Base-by-base conservation (phyloP, 2,888 invertebrate genomes). In the Theristus sp. region DNA sequence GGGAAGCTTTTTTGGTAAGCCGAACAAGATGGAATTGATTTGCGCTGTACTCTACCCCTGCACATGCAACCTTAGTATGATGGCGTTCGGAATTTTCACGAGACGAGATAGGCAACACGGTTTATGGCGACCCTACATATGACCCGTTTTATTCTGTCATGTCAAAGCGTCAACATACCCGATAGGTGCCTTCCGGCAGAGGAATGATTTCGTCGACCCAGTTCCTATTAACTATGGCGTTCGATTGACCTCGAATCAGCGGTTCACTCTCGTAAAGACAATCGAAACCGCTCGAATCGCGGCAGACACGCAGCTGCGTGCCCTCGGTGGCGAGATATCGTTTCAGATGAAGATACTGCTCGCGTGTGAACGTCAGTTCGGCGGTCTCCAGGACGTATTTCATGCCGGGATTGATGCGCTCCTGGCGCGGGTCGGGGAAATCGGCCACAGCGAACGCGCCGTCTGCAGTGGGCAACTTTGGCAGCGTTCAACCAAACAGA, bases 311-410 rank as follows among this genome's bases (percentile, higher is more conserved):
- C 59, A 59, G 20, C 25, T 53, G 29, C 1, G 38, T n/a, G n/a
- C 60, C 60, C 22, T 54, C 60, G 2, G 60, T 60, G 31, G 60
- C 60, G 55, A 55, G 13, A 26, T 55, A 60, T 3, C 60, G 52
- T 24, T 28, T 25, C 24, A 60, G 55, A 13, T 25, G 17, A 3
- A 60, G 38, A 24, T 27, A 53, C 29, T 26, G 25, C 1, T 55
- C 28, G 10, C 29, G 22, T 2, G 2, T 22, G 26, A 60, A 60
- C 22, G 20, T 10, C 26, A 60, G 27, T 26, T 55, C 38, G 25
- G 60, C 55, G 20, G 54, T 26, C 38, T 60, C 60, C 38, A 60
- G 25, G 1, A 55, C 55, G 25, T 55, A 54, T 13, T 26, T 31
- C 22, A 55, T 22, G 2, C 29, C 31, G 17, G 20, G 38, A 13